These are phyloP conservation scores for Acronicta leporina DNA, from an alignment of 2,888 invertebrate species.

Conservation along the genomic window DNA sequence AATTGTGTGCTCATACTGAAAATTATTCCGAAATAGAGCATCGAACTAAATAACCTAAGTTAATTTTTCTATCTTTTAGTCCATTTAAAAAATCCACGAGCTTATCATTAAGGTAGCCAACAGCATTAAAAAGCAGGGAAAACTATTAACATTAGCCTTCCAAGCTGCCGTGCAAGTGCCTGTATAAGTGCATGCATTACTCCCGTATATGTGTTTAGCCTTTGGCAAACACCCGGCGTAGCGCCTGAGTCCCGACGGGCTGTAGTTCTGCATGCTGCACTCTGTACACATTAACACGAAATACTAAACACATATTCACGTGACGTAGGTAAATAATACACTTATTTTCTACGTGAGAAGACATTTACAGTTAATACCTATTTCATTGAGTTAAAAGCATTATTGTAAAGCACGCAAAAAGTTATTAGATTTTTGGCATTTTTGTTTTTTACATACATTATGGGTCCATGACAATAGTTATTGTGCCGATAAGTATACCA, in stretches of 20 bases:
- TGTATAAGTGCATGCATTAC: conserved; percentile 20
- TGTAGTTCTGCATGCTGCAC: conserved; percentile 18
- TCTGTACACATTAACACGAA: conserved; percentile 10
- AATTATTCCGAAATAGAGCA: no score
- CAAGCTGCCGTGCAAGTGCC: conserved; percentile 7
- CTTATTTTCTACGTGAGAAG: conserved; percentile 23
- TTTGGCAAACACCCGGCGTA: conserved; percentile 26
- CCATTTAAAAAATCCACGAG: no score
- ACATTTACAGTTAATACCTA: conserved; percentile 24
- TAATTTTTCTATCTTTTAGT: no score
- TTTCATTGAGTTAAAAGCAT: conserved; percentile 43
- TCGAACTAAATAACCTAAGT: no score
- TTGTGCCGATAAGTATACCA: no score
- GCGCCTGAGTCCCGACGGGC: conserved; percentile 4
- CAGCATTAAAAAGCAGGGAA: not conserved
- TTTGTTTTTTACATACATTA: no score
- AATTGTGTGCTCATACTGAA: no score
- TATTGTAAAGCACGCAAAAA: not conserved
- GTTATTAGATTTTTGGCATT: no score
- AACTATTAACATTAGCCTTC: conserved; percentile 5
- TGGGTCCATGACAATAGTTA: no score
- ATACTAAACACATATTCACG: conserved; percentile 1
- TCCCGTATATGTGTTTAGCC: conserved; percentile 21
- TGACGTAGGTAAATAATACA: conserved; percentile 19
- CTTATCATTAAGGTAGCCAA: not conserved